A percentile compares a stretch with the other conserved stretches of the same genome.
These are phyloP conservation scores for Furcifer pardalis DNA, from an alignment of 2,797 vertebrate species.

Conservation along the genomic window DNA sequence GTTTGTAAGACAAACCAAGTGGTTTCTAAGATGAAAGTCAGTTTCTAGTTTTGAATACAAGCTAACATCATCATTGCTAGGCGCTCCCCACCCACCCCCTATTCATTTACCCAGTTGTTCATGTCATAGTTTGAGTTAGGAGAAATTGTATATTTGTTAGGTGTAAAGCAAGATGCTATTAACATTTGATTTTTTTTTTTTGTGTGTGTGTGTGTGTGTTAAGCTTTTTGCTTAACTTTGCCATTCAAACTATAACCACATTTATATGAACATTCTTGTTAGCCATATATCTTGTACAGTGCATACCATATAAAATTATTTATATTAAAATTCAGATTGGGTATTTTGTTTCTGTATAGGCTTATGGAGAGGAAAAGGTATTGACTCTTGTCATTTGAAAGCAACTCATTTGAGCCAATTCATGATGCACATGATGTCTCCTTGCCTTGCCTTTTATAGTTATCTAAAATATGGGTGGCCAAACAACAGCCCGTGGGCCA, in stretches of 20 bases:
- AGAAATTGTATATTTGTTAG: not conserved
- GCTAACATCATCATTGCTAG: not conserved
- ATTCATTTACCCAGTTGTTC: constrained; percentile 25
- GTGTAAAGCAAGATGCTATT: not conserved
- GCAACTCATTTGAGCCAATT: not conserved
- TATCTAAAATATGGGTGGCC: not conserved
- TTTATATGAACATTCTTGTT: not conserved
- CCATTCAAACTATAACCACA: not conserved
- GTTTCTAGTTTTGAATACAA: not conserved
- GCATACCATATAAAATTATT: not conserved
- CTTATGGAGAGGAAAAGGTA: not conserved
- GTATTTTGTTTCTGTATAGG: not conserved
- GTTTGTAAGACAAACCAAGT: constrained; percentile 2
- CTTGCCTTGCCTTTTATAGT: not conserved
- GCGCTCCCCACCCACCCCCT: not conserved
- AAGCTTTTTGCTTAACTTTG: not conserved
- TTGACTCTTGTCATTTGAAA: not conserved
- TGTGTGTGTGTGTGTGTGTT: too few species aligned
- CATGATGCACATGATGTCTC: not conserved
- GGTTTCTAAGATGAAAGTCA: not conserved
- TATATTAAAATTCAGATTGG: not conserved
- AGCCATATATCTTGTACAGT: not conserved
- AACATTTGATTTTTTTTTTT: constrained; percentile 25
- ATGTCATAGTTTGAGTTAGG: not conserved
- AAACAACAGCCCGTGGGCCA: too few species aligned